Conservation (phyloP, 1,140 invertebrate genomes). For the Calephelis nemesis region DNA sequence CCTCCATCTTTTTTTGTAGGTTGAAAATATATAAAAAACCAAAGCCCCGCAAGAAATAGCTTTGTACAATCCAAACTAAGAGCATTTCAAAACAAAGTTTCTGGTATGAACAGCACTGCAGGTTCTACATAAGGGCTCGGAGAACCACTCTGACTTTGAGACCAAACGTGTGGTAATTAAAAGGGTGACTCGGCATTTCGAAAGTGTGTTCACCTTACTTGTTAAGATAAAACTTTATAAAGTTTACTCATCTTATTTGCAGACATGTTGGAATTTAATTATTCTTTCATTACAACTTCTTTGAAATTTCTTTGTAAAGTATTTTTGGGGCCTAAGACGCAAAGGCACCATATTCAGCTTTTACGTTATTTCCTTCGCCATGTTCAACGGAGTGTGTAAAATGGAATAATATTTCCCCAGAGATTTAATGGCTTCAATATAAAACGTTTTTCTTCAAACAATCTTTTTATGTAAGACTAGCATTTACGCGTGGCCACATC, state of each 20-base stretch:
- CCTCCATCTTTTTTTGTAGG: too few species aligned
- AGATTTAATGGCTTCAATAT: too few species aligned
- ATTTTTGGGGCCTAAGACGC: too few species aligned
- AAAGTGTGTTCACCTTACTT: constrained; percentile 11
- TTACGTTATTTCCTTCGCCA: too few species aligned
- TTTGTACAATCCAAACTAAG: not conserved
- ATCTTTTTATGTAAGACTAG: too few species aligned
- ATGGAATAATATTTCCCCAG: too few species aligned
- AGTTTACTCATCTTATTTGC: constrained; percentile 3
- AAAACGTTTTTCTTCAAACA: too few species aligned
- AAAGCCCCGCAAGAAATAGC: not conserved
- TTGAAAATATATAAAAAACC: not conserved
- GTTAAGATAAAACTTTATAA: constrained; percentile 3
- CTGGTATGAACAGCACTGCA: constrained; percentile 1
- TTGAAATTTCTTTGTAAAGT: not conserved
- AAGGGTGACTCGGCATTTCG: constrained; percentile 1
- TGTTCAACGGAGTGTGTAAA: too few species aligned
- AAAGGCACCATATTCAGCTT: too few species aligned
- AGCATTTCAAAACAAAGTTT: constrained; percentile 13
- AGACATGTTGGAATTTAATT: not conserved
- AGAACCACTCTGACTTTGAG: constrained; percentile 23
- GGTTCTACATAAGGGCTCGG: constrained; percentile 5
- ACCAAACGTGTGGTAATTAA: constrained; percentile 20
- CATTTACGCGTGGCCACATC: too few species aligned
- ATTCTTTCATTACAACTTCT: not conserved